These are phyloP conservation scores for Odontocerum albicorne DNA, from an alignment of 2,888 invertebrate genomes.

Conservation along the genomic window DNA sequence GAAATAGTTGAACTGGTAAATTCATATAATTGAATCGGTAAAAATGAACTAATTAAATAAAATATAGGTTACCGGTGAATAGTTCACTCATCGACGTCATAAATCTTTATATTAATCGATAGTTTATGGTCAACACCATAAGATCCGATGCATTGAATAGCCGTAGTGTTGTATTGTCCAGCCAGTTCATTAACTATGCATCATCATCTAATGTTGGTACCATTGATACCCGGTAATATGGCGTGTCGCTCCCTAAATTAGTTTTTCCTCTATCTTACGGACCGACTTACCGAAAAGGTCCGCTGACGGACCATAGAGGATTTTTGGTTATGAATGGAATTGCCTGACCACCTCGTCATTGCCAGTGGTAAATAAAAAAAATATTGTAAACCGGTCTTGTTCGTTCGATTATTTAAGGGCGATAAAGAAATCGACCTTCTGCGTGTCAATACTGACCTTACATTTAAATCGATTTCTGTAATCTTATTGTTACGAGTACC, in stretches of 20 bases:
- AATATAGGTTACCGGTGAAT: too few species aligned
- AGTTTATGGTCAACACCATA: too few species aligned
- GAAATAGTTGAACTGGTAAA: too few species aligned
- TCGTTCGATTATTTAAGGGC: not conserved
- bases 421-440: not conserved
- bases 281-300: conserved; percentile 4
- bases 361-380: not conserved
- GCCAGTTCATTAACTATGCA: too few species aligned
- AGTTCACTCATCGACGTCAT: too few species aligned
- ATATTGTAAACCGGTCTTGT: not conserved
- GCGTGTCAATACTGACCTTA: not conserved
- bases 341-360: conserved; percentile 6
- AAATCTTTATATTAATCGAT: too few species aligned
- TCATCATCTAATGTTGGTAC: too few species aligned
- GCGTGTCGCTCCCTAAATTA: conserved; percentile 25
- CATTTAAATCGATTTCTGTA: too few species aligned
- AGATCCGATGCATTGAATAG: too few species aligned
- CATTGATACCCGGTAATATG: conserved; percentile 5
- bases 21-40: too few species aligned
- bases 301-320: not conserved
- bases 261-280: conserved; percentile 18
- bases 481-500: too few species aligned
- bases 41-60: too few species aligned
- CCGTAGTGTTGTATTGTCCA: not conserved
- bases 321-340: conserved; percentile 21